Evolutionary conservation across 2,888 invertebrate species (phyloP).

Genomic region (Yponomeuta plumbellus): DNA sequence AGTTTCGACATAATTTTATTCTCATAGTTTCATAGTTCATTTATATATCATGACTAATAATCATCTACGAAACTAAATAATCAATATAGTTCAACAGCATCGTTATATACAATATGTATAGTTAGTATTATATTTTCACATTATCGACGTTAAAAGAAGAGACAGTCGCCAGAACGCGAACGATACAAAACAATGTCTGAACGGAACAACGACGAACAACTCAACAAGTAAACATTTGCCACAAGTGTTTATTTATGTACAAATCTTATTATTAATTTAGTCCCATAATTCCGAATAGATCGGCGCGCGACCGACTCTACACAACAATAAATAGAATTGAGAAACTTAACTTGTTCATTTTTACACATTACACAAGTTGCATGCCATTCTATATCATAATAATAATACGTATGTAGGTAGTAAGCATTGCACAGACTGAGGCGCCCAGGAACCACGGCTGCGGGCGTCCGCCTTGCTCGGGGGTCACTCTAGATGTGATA

Average conservation of each 20-base stretch:
- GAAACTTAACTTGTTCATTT: slow-evolving; percentile 47
- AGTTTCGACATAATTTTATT: slow-evolving; percentile 72
- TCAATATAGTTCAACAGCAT: slow-evolving; percentile 73
- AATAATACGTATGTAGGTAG: neutral
- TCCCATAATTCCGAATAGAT: slow-evolving; percentile 70
- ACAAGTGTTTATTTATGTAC: slow-evolving; percentile 72
- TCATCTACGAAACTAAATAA: slow-evolving; percentile 75
- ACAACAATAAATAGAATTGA: slow-evolving; percentile 55
- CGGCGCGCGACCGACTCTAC: slow-evolving; percentile 31
- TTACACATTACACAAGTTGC: slow-evolving; percentile 9
- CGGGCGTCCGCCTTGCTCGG: no score
- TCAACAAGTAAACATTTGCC: slow-evolving; percentile 73
- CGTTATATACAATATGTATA: slow-evolving; percentile 74
- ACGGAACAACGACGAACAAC: slow-evolving; percentile 58
- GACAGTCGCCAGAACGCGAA: slow-evolving; percentile 48
- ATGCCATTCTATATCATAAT: neutral
- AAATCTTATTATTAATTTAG: slow-evolving; percentile 71
- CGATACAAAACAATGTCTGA: slow-evolving; percentile 57
- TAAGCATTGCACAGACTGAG: neutral
- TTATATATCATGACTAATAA: slow-evolving; percentile 72
- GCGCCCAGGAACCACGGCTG: neutral
- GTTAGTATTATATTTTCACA: slow-evolving; percentile 44
- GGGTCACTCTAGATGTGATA: neutral
- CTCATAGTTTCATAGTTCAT: slow-evolving; percentile 61
- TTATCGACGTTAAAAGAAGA: slow-evolving; percentile 46